Base-by-base conservation (phyloP, 2,888 invertebrate species). In the Nesidiocoris tenuis region DNA sequence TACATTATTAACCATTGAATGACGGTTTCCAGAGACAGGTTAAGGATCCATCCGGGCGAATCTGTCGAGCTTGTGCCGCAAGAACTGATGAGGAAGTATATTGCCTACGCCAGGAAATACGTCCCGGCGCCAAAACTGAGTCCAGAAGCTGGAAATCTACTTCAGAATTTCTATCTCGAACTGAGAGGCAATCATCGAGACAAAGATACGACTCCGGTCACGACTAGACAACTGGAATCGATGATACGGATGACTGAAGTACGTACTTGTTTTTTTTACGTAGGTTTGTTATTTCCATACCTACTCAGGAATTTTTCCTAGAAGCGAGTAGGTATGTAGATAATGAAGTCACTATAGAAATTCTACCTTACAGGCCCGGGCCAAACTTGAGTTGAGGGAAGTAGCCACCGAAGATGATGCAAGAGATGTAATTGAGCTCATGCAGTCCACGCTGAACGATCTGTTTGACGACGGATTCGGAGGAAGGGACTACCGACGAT, bases 21-120 rank as follows among this genome's bases (percentile, higher is more conserved):
- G n/a, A n/a, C n/a, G n/a, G n/a, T 79, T 85, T 85, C 80, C 84
- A 91, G 88, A 78, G 86, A 86, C 81, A 86, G 88, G 80, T 85
- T 93, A 78, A 87, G 87, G 79, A 80, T 89, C 39, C 84, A 85
- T 72, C 84, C 85, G 1, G 88, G 87, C 1, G 91, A 92, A 82
- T 84, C 85, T 0, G 83, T 91, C 39, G 91, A 95, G 82, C 85
- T 89, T 1, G 85, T 98, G 76, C 93, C 96, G 0, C 86, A 90
- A 67, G 87, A 88, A 70, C 84, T 94, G 64, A 86, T 98, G 2
- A 88, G 95, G 77, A 96, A 96, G 85, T 98, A 96, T 82, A 91
- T 98, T 80, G 93, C 92, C 0, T 98, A 96, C 84, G 94, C 96
- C 0, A 89, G 91, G 78, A 90, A 94, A 83, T 94, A 94, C 84